A percentile compares a stretch with the other conserved stretches of the same genome.
Evolutionary conservation across 2,113 vertebrate genomes (phyloP).

Genomic region (Phyllostomus discolor): DNA sequence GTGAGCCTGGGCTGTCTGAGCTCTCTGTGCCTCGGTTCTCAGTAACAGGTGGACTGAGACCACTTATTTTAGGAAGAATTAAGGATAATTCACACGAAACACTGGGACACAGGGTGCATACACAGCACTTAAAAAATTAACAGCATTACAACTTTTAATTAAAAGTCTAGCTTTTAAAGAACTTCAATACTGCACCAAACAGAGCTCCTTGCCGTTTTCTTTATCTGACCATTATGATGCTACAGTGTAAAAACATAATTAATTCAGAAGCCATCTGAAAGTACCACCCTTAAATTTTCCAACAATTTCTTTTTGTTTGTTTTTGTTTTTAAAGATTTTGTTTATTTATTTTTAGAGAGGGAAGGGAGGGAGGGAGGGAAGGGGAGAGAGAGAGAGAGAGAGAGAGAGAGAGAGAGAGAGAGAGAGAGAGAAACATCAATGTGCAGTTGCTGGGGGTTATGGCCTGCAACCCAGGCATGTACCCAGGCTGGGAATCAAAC

Average conservation of each 20-base stretch:
- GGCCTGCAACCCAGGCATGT: too few relatives aligned
- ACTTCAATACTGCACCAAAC: background rate
- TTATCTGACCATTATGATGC: background rate
- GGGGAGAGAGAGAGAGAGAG: too few relatives aligned
- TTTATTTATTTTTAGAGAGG: too few relatives aligned
- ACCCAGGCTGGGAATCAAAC: too few relatives aligned
- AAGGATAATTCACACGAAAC: background rate
- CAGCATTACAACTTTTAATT: background rate
- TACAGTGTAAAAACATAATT: background rate
- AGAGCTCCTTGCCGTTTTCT: background rate
- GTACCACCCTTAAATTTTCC: background rate
- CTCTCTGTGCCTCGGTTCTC: background rate
- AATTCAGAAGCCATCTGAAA: background rate
- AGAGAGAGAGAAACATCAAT: too few relatives aligned
- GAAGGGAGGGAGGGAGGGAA: too few relatives aligned
- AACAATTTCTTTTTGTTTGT: background rate
- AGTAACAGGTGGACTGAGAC: background rate
- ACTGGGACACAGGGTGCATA: background rate
- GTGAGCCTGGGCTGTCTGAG: background rate
- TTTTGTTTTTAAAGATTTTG: too few relatives aligned
- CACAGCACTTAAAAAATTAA: background rate
- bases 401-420: too few relatives aligned
- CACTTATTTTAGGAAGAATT: background rate
- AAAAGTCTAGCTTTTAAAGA: background rate
- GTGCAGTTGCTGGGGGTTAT: too few relatives aligned